Evolutionary conservation across 1,140 invertebrate genomes (phyloP).

Genomic region (Pteromalus puparum): DNA sequence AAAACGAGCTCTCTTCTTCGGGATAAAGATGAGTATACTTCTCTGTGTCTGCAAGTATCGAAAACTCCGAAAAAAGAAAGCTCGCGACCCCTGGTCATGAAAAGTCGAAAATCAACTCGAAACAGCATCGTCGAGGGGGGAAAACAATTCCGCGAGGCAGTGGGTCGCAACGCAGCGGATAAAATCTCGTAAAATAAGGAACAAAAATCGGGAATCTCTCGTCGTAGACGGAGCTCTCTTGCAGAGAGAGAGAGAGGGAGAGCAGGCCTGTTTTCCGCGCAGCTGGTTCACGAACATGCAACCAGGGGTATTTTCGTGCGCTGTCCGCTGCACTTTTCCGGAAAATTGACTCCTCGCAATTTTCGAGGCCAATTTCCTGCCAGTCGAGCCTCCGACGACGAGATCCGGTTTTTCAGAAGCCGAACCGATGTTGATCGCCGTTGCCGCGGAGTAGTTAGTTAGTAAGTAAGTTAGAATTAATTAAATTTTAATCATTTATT

Average conservation of each 20-base stretch:
- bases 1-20: too few species aligned
- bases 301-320: background rate
- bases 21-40: too few species aligned
- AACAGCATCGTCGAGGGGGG: background rate
- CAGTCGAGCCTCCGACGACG: slow-evolving; percentile 44
- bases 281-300: slow-evolving; percentile 3
- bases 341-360: slow-evolving; percentile 50
- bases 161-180: background rate
- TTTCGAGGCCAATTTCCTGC: slow-evolving; percentile 44
- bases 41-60: too few species aligned
- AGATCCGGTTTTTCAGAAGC: slow-evolving; percentile 29
- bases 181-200: background rate
- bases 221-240: too few species aligned
- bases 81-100: background rate
- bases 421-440: background rate
- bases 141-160: background rate
- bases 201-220: background rate
- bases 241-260: too few species aligned
- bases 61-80: too few species aligned
- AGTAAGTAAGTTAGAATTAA: too few species aligned
- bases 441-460: too few species aligned
- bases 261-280: slow-evolving; percentile 25
- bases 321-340: slow-evolving; percentile 25
- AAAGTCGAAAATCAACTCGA: background rate
- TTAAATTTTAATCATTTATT: too few species aligned